phyloP scores from a whole-genome alignment of 1,140 invertebrate species.

The Drosophila albomicans region DNA sequence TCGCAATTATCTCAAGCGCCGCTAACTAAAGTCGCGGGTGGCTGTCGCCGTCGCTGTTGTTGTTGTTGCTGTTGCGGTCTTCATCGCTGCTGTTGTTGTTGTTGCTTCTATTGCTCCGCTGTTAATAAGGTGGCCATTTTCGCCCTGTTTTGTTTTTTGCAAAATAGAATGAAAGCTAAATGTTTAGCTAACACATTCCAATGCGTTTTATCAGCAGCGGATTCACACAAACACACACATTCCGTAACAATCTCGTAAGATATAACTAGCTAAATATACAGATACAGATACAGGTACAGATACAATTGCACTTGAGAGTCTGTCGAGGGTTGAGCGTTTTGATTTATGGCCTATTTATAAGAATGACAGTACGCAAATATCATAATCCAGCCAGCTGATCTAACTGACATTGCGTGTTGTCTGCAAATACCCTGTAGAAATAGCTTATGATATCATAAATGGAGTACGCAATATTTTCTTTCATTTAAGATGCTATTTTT shows the following conservation, averaged over 20 bases:
- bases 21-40: slow-evolving; percentile 20
- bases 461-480: too few species aligned
- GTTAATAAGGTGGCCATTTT: slow-evolving; percentile 25
- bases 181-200: slow-evolving; percentile 48
- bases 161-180: slow-evolving; percentile 21
- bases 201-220: slow-evolving; percentile 29
- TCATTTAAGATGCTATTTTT: too few species aligned
- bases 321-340: not conserved
- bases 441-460: too few species aligned
- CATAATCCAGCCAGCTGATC: not conserved
- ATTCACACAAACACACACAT: slow-evolving; percentile 4
- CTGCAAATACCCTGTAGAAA: too few species aligned
- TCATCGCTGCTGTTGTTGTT: not conserved
- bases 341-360: slow-evolving; percentile 15
- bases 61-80: slow-evolving; percentile 14
- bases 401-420: not conserved
- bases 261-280: not conserved
- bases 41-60: not conserved
- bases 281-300: not conserved
- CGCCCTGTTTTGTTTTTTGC: slow-evolving; percentile 19
- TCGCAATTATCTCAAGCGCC: slow-evolving; percentile 40
- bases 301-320: not conserved
- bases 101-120: not conserved
- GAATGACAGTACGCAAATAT: not conserved
- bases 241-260: not conserved